Conservation (phyloP, 2,888 invertebrate species). For the Pachymerium ferrugineum region DNA sequence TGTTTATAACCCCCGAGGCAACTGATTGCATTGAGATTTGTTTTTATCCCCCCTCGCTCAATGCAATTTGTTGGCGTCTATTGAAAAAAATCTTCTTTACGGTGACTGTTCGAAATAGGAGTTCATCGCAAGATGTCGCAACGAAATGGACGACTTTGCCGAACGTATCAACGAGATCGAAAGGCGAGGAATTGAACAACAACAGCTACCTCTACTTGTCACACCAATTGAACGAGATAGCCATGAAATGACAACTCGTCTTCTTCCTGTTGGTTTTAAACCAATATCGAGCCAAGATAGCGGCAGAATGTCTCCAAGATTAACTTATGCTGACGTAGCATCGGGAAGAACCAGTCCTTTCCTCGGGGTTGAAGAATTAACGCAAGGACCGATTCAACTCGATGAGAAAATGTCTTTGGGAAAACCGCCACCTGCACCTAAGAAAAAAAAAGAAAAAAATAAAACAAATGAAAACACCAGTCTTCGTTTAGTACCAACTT, state of each 20-base stretch:
- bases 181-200: slow-evolving; percentile 30
- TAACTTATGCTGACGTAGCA: slow-evolving; percentile 64
- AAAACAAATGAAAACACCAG: not conserved
- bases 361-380: not conserved
- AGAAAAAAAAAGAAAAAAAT: not conserved
- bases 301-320: slow-evolving; percentile 34
- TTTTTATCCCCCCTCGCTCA: slow-evolving; percentile 28
- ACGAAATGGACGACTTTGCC: slow-evolving; percentile 38
- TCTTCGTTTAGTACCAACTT: slow-evolving; percentile 45
- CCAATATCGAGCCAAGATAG: not conserved
- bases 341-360: slow-evolving; percentile 55
- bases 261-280: not conserved
- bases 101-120: slow-evolving; percentile 39
- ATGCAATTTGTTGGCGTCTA: slow-evolving; percentile 31
- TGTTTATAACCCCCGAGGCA: not conserved
- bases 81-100: slow-evolving; percentile 32
- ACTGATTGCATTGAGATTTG: slow-evolving; percentile 25
- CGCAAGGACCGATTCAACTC: not conserved
- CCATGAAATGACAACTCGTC: not conserved
- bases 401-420: not conserved
- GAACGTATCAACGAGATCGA: slow-evolving; percentile 39
- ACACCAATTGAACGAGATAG: not conserved
- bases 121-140: slow-evolving; percentile 38
- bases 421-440: not conserved
- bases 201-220: not conserved